Conservation (phyloP, 2,113 vertebrate species). For the Perca fluviatilis region DNA sequence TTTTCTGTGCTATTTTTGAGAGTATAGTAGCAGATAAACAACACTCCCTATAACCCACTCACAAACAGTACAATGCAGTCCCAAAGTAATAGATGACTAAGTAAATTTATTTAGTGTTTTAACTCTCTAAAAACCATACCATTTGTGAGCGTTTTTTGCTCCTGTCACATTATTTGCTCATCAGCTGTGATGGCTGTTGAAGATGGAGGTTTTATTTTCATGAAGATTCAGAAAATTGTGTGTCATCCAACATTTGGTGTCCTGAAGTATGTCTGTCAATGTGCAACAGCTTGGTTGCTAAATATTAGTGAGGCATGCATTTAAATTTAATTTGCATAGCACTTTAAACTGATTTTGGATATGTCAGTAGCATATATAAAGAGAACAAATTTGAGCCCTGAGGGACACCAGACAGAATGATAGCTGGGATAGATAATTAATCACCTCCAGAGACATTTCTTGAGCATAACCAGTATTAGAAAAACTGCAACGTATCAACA, state of each 20-base stretch:
- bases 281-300: background rate
- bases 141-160: background rate
- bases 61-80: background rate
- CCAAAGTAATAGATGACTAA: background rate
- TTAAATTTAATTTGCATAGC: background rate
- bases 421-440: background rate
- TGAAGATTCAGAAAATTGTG: background rate
- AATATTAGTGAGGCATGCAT: background rate
- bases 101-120: background rate
- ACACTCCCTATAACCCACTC: background rate
- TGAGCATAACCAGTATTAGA: background rate
- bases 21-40: background rate
- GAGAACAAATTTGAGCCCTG: constrained; percentile 2
- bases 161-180: too few relatives aligned
- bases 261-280: background rate
- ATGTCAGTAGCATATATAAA: background rate
- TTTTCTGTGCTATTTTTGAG: background rate
- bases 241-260: background rate
- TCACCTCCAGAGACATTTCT: background rate
- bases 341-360: background rate
- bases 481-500: background rate
- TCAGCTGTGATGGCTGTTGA: background rate
- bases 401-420: background rate
- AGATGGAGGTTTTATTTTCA: background rate
- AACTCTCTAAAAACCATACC: background rate